These are phyloP conservation scores for Heliconius hortense DNA, from an alignment of 2,888 invertebrate genomes.

Conservation along the genomic window DNA sequence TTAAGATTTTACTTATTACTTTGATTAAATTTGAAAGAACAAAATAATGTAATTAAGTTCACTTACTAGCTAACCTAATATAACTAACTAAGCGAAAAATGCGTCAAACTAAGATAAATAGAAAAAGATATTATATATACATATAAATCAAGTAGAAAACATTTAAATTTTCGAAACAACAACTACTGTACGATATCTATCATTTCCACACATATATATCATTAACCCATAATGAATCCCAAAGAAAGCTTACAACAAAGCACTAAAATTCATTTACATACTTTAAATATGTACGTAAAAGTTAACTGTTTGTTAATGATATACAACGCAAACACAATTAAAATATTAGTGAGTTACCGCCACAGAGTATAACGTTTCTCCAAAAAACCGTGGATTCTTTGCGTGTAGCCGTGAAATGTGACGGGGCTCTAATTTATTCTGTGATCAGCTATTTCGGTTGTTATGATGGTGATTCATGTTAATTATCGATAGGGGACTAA, in stretches of 20 bases:
- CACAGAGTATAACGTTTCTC: constrained; percentile 51
- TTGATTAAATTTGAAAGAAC: background rate
- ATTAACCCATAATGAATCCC: background rate
- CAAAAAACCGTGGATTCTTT: constrained; percentile 70
- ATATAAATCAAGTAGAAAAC: background rate
- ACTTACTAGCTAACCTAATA: too few species aligned
- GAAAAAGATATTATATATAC: too few species aligned
- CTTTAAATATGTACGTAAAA: constrained; percentile 35
- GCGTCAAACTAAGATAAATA: too few species aligned
- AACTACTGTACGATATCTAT: background rate
- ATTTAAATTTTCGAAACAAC: background rate
- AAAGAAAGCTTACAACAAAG: constrained; percentile 1
- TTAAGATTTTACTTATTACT: background rate
- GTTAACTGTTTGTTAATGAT: constrained; percentile 51
- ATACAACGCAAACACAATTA: constrained; percentile 61
- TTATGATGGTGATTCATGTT: too few species aligned
- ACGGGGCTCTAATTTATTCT: constrained; percentile 73
- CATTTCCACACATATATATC: constrained; percentile 1
- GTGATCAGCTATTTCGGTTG: constrained; percentile 62
- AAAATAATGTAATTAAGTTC: background rate
- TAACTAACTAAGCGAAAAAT: too few species aligned
- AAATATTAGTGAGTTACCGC: constrained; percentile 49
- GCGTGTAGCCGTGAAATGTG: constrained; percentile 70
- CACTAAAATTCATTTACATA: constrained; percentile 15
- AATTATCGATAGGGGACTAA: constrained; percentile 71